Evolutionary conservation across 2,797 vertebrate species (phyloP).

Genomic region (Urosaurus nigricauda): DNA sequence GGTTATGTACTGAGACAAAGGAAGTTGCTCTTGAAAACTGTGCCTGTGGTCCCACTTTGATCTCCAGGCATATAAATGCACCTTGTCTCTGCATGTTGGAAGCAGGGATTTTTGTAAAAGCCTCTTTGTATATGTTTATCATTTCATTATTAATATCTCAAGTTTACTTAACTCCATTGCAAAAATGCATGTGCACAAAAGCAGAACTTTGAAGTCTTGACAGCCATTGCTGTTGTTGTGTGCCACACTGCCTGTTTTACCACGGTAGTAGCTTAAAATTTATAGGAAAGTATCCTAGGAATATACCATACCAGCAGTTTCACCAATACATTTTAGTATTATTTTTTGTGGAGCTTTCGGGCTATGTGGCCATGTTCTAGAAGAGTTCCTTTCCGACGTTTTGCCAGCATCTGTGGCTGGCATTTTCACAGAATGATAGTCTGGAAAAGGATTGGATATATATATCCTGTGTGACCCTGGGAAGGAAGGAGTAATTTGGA

Average conservation of each 20-base stretch:
- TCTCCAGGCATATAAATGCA: conserved; percentile 2
- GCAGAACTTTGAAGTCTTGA: background rate
- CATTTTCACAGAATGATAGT: no score
- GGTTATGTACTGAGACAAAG: background rate
- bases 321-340: background rate
- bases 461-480: no score
- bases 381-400: no score
- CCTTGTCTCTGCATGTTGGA: background rate
- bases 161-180: background rate
- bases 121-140: background rate
- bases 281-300: background rate
- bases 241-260: background rate
- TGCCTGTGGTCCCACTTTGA: background rate
- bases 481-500: no score
- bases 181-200: background rate
- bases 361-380: no score
- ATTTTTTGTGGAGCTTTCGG: no score
- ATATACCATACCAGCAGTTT: background rate
- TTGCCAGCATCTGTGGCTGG: no score
- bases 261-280: background rate
- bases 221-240: background rate
- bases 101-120: background rate
- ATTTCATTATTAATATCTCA: background rate
- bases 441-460: no score
- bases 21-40: background rate